Evolutionary conservation across 2,888 invertebrate genomes (phyloP).

Genomic region (Neelides folsomi): DNA sequence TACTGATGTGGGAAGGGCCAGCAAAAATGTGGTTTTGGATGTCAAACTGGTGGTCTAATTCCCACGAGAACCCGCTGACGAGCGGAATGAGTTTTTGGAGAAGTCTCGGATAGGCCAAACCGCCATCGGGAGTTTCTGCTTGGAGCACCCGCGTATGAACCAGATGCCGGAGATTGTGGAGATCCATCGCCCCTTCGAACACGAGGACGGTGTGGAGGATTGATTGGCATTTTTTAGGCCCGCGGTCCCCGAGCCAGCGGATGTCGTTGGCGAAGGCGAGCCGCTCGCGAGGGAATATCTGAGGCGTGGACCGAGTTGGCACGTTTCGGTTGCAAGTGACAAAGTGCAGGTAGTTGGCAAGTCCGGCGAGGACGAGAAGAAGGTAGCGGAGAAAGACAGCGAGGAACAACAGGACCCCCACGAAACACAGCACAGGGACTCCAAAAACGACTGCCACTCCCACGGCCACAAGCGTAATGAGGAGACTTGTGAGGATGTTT

Average conservation of each 20-base stretch:
- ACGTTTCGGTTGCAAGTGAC: constrained; percentile 34
- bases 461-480: constrained; percentile 37
- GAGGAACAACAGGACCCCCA: constrained; percentile 33
- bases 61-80: constrained; percentile 42
- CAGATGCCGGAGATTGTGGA: constrained; percentile 39
- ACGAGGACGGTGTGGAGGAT: constrained; percentile 42
- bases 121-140: constrained; percentile 37
- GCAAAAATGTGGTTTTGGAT: constrained; percentile 42
- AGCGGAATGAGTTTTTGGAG: constrained; percentile 39
- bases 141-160: constrained; percentile 39
- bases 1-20: constrained; percentile 36
- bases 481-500: constrained; percentile 36
- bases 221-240: constrained; percentile 34
- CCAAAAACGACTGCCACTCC: constrained; percentile 39
- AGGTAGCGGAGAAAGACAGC: constrained; percentile 36
- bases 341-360: constrained; percentile 34
- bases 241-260: constrained; percentile 39
- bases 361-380: constrained; percentile 35
- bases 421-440: constrained; percentile 37
- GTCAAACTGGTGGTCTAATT: constrained; percentile 40
- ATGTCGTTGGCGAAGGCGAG: constrained; percentile 39
- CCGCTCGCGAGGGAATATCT: constrained; percentile 23
- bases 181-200: constrained; percentile 41
- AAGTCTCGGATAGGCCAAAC: constrained; percentile 40
- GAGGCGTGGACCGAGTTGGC: constrained; percentile 23